These are phyloP conservation scores for Falco biarmicus DNA, from an alignment of 2,797 vertebrate species.

Conservation along the genomic window DNA sequence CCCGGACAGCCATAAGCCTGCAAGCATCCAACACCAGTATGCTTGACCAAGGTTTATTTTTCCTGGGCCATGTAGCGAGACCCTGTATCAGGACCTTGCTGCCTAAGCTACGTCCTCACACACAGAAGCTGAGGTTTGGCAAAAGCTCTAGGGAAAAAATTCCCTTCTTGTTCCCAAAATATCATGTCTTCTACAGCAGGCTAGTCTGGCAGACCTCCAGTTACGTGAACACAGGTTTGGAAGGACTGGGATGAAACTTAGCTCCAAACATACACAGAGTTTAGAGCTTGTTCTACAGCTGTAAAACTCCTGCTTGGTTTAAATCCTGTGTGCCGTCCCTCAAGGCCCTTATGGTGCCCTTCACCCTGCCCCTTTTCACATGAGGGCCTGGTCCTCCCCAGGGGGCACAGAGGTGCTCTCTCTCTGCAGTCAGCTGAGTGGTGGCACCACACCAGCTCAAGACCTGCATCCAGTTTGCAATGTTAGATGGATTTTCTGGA, in stretches of 20 bases:
- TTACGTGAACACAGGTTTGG: neutral
- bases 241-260: neutral
- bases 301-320: neutral
- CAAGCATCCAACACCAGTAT: neutral
- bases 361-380: neutral
- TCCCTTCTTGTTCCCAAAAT: conserved; percentile 8
- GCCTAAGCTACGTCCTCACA: neutral
- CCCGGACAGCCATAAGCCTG: neutral
- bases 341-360: neutral
- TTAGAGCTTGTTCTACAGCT: neutral
- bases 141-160: neutral
- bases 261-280: neutral
- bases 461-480: neutral
- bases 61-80: rapidly evolving
- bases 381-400: neutral
- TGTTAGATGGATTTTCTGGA: neutral
- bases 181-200: neutral
- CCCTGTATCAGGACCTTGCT: neutral
- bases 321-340: neutral
- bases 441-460: neutral
- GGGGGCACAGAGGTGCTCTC: neutral
- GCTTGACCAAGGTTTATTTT: neutral
- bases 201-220: neutral
- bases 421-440: neutral
- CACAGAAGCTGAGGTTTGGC: neutral